Evolutionary conservation across 2,797 vertebrate species (phyloP), one percentile per base, ranked within the genome.

Genomic region (Enteromius viviparus): DNA sequence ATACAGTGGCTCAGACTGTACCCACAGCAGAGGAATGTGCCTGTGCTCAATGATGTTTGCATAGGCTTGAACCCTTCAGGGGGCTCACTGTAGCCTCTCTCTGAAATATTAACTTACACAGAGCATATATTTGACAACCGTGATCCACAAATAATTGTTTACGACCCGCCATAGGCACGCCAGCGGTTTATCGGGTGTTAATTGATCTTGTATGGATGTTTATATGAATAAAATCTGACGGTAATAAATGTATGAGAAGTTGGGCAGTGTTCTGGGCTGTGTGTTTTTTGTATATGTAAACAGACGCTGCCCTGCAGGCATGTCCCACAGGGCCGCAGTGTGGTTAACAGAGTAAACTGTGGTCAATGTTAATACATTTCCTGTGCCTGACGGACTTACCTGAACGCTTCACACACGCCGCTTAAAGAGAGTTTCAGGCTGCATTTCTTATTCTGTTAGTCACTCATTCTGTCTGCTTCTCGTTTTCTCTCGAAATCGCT

Each of bases 301-400:
- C 82, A 87, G 84, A 82, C 32, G 55, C 53, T 82, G 80, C 53
- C 80, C 78, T 86, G 34, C 78, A 88, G 91, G 89, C 90, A 37
- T 23, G 87, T 91, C 91, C 93, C 93, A 51, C 82, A 88, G 93
- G 93, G 93, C 90, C 80, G 3, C 80, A 26, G 83, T 92, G 93
- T 87, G 93, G 94, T 94, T 83, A 91, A 89, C 82, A 93, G 91
- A 91, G 93, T 91, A 94, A 94, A 93, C 90, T 87, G 80, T 86
- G 93, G 91, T 92, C 91, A 91, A 86, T 88, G 89, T 93, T 94
- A 92, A 94, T 91, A 91, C 65, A 88, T 89, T 93, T 94, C 93
- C 92, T 93, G 92, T 90, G 87, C 90, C 92, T 91, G 91, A 91
- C 87, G 88, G 88, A 85, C 85, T n/a, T 92, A 94, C 93, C 93